Evolutionary conservation across 2,113 vertebrate species (phyloP).

Genomic region (Anhinga rufa): DNA sequence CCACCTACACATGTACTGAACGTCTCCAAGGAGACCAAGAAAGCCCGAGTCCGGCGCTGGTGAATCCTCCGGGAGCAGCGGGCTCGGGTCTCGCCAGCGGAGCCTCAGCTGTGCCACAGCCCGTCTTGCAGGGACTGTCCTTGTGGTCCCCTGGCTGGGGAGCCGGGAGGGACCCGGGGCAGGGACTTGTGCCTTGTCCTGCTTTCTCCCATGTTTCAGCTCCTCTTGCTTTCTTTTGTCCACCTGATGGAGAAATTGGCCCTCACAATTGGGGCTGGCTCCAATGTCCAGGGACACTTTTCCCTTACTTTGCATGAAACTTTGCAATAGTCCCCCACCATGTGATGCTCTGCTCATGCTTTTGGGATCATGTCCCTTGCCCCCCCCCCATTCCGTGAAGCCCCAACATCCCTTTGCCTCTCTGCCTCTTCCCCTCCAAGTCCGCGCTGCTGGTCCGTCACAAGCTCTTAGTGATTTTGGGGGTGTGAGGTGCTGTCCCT

Average conservation of each 20-base stretch:
- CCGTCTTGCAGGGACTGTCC: background rate
- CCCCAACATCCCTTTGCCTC: background rate
- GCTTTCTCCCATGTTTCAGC: background rate
- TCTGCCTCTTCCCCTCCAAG: fast-evolving
- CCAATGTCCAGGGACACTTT: background rate
- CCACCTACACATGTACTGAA: slow-evolving; percentile 78
- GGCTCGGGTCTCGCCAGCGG: slow-evolving; percentile 35
- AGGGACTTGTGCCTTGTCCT: background rate
- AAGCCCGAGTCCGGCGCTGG: slow-evolving; percentile 68
- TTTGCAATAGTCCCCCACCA: background rate
- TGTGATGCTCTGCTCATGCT: background rate
- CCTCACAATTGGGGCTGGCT: background rate
- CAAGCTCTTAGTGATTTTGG: background rate
- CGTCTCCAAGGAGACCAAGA: slow-evolving; percentile 79
- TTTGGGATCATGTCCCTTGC: background rate
- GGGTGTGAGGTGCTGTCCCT: background rate
- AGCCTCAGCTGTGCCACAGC: slow-evolving; percentile 50
- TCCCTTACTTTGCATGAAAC: background rate
- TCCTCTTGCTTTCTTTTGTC: background rate
- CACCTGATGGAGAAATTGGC: background rate
- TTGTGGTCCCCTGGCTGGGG: background rate
- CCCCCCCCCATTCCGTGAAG: fast-evolving
- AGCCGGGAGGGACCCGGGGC: background rate
- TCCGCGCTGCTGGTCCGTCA: background rate
- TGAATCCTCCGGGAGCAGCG: slow-evolving; percentile 57